phyloP scores from a whole-genome alignment of 1,140 invertebrate species.

The Colletes latitarsis region DNA sequence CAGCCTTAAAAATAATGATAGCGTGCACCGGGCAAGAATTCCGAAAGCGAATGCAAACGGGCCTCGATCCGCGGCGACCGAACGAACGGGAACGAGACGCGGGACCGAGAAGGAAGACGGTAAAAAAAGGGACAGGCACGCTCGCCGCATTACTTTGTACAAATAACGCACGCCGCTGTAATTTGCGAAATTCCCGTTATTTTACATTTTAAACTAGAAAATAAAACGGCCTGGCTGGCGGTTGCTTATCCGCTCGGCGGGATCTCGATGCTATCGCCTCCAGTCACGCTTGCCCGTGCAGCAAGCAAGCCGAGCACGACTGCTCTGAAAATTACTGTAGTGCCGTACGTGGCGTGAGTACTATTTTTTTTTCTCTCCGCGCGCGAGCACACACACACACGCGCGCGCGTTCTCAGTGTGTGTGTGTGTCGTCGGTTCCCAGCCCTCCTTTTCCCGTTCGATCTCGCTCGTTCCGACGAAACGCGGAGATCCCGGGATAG shows the following conservation, averaged over 20 bases:
- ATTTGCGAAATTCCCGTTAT: constrained; percentile 77
- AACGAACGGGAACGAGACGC: constrained; percentile 15
- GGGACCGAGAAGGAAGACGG: neutral
- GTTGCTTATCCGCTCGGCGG: constrained; percentile 72
- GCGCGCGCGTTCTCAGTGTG: neutral
- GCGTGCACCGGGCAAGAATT: constrained; percentile 58
- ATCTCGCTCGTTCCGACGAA: constrained; percentile 40
- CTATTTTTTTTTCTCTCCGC: constrained; percentile 64
- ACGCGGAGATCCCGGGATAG: constrained; percentile 36
- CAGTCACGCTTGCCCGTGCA: constrained; percentile 76
- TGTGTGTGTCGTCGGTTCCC: constrained; percentile 22
- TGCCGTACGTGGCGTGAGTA: constrained; percentile 69
- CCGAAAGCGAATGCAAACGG: constrained; percentile 32
- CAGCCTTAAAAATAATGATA: constrained; percentile 59
- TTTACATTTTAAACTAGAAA: constrained; percentile 78
- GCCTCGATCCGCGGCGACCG: constrained; percentile 8
- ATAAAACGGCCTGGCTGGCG: constrained; percentile 71
- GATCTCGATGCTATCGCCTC: constrained; percentile 76
- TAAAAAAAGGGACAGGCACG: constrained; percentile 54
- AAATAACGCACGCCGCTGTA: constrained; percentile 72
- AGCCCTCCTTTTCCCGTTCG: constrained; percentile 39
- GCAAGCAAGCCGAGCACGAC: constrained; percentile 71
- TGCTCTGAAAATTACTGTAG: constrained; percentile 72
- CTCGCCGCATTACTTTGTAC: constrained; percentile 73
- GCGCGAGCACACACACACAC: neutral